phyloP scores from a whole-genome alignment of 2,888 invertebrate genomes.

The Athetis lepigone region DNA sequence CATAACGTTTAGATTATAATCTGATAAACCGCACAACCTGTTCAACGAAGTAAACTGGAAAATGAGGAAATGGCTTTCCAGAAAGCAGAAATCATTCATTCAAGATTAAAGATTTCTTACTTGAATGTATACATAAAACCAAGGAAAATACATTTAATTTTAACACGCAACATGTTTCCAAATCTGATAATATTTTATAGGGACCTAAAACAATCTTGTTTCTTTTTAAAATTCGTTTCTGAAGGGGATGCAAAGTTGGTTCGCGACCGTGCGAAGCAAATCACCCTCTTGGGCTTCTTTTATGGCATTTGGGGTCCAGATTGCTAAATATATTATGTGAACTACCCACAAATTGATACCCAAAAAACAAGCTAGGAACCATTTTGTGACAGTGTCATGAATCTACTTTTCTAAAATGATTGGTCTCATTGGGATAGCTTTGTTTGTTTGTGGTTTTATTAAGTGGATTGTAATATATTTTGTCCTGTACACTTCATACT shows the following conservation, averaged over 20 bases:
- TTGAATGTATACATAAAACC: not conserved
- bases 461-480: too few relatives aligned
- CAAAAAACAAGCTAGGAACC: slow-evolving; percentile 11
- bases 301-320: slow-evolving; percentile 43
- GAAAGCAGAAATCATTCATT: too few relatives aligned
- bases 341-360: slow-evolving; percentile 35
- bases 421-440: not conserved
- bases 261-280: slow-evolving; percentile 40
- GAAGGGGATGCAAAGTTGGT: slow-evolving; percentile 47
- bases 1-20: too few relatives aligned
- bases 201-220: slow-evolving; percentile 25
- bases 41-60: too few relatives aligned
- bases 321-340: slow-evolving; percentile 44
- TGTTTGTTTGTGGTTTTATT: not conserved
- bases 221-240: slow-evolving; percentile 23
- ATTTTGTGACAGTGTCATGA: not conserved
- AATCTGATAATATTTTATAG: slow-evolving; percentile 38
- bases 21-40: too few relatives aligned
- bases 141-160: not conserved
- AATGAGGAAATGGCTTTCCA: too few relatives aligned
- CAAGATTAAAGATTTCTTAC: too few relatives aligned
- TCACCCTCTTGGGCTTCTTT: slow-evolving; percentile 44
- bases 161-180: slow-evolving; percentile 11
- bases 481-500: too few relatives aligned
- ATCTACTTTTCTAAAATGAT: not conserved